Conservation (phyloP, 2,888 invertebrate genomes). For the Macropis europaea region DNA sequence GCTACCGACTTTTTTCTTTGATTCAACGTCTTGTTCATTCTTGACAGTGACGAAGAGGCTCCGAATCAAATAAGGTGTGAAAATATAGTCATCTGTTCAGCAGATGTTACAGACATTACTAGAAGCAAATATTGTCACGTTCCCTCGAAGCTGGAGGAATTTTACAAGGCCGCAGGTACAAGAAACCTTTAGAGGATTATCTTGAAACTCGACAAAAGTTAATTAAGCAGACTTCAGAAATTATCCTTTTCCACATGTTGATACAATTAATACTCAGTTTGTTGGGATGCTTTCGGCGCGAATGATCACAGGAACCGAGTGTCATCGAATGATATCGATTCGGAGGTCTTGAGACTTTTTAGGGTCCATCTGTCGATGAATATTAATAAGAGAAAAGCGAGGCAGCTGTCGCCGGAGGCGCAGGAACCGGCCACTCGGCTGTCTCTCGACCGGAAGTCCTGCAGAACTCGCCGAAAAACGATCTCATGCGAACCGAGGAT, state of each 20-base stretch:
- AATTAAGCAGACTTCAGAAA: no score
- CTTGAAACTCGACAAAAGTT: no score
- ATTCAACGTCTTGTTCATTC: neutral
- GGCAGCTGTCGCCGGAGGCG: slow-evolving; percentile 39
- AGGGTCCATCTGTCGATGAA: slow-evolving; percentile 42
- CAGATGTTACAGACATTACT: no score
- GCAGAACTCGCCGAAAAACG: slow-evolving; percentile 41
- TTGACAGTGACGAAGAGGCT: no score
- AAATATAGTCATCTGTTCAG: no score
- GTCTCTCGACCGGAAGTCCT: slow-evolving; percentile 44
- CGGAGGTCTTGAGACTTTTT: neutral
- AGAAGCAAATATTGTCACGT: no score
- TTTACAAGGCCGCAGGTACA: no score
- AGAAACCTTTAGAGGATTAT: no score
- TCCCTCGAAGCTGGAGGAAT: no score
- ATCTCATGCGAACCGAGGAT: slow-evolving; percentile 1
- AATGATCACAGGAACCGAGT: neutral
- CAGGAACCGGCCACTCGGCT: slow-evolving; percentile 54
- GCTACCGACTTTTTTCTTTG: neutral
- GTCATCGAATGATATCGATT: neutral
- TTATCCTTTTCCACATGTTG: neutral
- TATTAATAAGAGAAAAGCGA: slow-evolving; percentile 54
- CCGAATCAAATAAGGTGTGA: no score
- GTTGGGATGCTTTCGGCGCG: neutral
- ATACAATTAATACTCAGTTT: neutral